Percentiles rank a stretch among this genome's conserved stretches.
Evolutionary conservation across 2,797 vertebrate genomes (phyloP).

Genomic region (Schizopygopsis malacanthus): DNA sequence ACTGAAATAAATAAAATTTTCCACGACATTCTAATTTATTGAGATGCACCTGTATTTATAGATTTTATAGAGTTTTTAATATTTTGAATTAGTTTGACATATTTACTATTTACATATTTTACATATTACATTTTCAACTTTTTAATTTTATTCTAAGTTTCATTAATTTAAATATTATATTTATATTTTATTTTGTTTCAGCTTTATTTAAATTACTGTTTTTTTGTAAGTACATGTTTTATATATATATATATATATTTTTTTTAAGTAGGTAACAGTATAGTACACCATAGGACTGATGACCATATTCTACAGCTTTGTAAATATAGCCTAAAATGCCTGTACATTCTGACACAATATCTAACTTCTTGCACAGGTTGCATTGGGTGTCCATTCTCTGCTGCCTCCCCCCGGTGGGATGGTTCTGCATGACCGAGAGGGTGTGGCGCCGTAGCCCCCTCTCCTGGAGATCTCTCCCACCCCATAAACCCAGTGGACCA

Average conservation of each 20-base stretch:
- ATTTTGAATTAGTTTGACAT: background rate
- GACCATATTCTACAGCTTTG: background rate
- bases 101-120: too few relatives aligned
- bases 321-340: background rate
- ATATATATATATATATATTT: too few relatives aligned
- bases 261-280: background rate
- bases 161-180: background rate
- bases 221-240: background rate
- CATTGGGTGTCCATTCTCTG: slow-evolving; percentile 61
- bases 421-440: slow-evolving; percentile 75
- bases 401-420: slow-evolving; percentile 71
- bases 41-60: background rate
- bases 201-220: background rate
- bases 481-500: slow-evolving; percentile 52
- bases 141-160: background rate
- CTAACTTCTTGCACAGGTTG: slow-evolving; percentile 54
- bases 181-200: background rate
- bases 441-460: slow-evolving; percentile 71
- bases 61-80: background rate
- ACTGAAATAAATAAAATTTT: too few relatives aligned
- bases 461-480: slow-evolving; percentile 38
- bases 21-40: too few relatives aligned
- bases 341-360: background rate
- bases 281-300: background rate
- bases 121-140: background rate